phyloP scores from a whole-genome alignment of 2,888 invertebrate species.

The Platycheirus rosarum region DNA sequence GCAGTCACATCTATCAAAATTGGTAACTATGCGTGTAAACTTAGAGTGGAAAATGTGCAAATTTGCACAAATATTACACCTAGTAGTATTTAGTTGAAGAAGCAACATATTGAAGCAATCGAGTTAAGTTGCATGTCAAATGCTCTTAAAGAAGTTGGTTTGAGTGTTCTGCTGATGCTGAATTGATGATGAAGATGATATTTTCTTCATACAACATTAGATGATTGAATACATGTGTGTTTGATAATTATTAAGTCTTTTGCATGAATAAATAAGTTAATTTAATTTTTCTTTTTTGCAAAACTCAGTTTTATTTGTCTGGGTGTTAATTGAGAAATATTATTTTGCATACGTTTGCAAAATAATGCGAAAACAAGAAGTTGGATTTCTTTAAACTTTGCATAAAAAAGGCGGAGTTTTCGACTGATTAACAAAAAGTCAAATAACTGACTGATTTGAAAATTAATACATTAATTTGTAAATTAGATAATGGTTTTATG shows the following conservation, averaged over 20 bases:
- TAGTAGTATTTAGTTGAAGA: background rate
- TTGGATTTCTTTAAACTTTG: too few relatives aligned
- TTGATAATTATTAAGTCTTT: background rate
- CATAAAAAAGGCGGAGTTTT: too few relatives aligned
- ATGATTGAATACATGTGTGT: background rate
- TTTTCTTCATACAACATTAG: conserved; percentile 1
- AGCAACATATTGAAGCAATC: conserved; percentile 4
- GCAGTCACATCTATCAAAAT: conserved; percentile 1
- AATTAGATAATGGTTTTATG: too few relatives aligned
- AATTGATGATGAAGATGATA: background rate
- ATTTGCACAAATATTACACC: conserved; percentile 22
- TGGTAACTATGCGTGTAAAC: background rate
- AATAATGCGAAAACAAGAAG: too few relatives aligned
- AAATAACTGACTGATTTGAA: too few relatives aligned
- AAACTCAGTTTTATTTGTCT: too few relatives aligned
- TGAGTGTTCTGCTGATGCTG: background rate
- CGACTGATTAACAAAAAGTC: too few relatives aligned
- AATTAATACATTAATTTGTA: too few relatives aligned
- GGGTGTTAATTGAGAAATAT: background rate
- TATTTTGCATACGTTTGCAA: too few relatives aligned
- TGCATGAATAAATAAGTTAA: conserved; percentile 3
- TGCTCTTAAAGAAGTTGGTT: background rate
- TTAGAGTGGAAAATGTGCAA: conserved; percentile 10
- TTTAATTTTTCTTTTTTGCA: too few relatives aligned
- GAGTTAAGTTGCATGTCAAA: conserved; percentile 28